Base-by-base conservation (phyloP, 2,888 invertebrate genomes). In the Bugulina stolonifera region DNA sequence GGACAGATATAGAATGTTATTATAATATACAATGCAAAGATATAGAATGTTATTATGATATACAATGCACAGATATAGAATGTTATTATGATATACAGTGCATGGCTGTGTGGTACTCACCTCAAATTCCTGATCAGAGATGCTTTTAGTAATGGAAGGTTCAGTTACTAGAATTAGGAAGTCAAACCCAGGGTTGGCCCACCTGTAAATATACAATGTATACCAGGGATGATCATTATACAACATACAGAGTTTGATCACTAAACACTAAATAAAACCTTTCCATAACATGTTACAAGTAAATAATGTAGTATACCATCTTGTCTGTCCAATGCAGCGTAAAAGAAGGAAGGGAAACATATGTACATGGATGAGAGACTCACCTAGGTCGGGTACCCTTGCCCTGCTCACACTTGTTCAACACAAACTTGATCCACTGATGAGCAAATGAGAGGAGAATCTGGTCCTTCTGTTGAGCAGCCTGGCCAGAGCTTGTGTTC, bases 351-450 rank as follows among this genome's bases (percentile, higher is more conserved):
- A n/a, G n/a, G n/a, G n/a, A n/a, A n/a, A n/a, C n/a, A n/a, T n/a
- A n/a, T n/a, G n/a, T n/a, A n/a, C n/a, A n/a, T 43, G 18, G 43
- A 18, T 18, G 43, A 55, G 10, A 55, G 5, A 71, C 72, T 64
- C 73, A 81, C 81, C 81, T 82, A 35, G 83, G 84, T 71, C 82
- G 76, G 69, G 80, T 77, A 1, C 84, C 84, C 72, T 81, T 75
- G 0, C 84, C 83, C 72, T 91, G 85, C 80, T 94, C 94, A 81
- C 93, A 95, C 23, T 91, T 88, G 79, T 90, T 89, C 76, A 89
- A 88, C 0, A 93, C 93, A 83, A 94, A 95, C 73, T 88, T 87
- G 92, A 94, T 94, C 95, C 95, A 95, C 81, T 91, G 89, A 77
- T 89, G 88, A 14, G 91, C 91, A 82, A 92, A 91, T 54, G 87